phyloP scores from a whole-genome alignment of 1,140 invertebrate genomes.

The Brachionus paranguensis region DNA sequence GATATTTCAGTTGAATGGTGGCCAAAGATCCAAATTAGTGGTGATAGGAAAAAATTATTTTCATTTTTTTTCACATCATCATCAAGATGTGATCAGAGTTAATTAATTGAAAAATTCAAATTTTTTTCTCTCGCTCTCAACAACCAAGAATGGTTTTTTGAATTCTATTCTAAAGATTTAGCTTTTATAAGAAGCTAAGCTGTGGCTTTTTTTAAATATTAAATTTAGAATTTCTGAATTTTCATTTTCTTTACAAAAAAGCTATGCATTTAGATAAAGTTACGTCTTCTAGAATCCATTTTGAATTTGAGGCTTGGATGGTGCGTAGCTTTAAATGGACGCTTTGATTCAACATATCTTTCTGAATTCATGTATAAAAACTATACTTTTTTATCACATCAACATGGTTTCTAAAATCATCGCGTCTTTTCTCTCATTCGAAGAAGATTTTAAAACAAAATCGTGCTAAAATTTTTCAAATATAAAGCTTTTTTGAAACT shows the following conservation, averaged over 20 bases:
- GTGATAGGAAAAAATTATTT: background rate
- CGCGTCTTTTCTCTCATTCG: background rate
- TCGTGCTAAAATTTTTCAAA: background rate
- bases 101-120: background rate
- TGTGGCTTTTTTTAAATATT: background rate
- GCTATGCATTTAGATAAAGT: conserved; percentile 25
- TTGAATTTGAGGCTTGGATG: background rate
- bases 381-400: background rate
- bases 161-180: background rate
- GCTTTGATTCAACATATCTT: background rate
- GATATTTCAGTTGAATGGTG: background rate
- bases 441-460: background rate
- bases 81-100: background rate
- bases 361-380: background rate
- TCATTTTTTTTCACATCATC: background rate
- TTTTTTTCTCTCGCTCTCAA: background rate
- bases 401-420: background rate
- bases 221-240: background rate
- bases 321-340: conserved; percentile 15
- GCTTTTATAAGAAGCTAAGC: background rate
- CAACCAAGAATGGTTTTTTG: background rate
- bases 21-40: background rate
- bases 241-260: background rate
- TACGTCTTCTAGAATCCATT: background rate
- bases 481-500: background rate